A percentile compares a stretch with the other conserved stretches of the same genome.
phyloP scores from a whole-genome alignment of 2,888 invertebrate species.

The Didymodactylos carnosus region DNA sequence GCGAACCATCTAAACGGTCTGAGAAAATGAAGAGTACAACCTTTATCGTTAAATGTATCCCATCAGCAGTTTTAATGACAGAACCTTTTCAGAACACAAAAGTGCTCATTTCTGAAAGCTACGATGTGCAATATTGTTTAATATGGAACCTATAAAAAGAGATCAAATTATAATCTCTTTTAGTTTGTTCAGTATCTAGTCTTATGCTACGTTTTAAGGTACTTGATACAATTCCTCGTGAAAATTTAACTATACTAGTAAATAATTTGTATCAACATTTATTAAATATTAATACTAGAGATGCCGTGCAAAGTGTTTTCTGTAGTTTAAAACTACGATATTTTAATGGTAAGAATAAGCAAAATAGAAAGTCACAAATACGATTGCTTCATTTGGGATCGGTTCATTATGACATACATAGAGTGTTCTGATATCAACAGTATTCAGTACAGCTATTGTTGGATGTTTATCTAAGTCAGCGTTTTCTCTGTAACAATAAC shows the following conservation, averaged over 20 bases:
- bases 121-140: no score
- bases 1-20: no score
- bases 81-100: no score
- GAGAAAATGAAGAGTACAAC: no score
- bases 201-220: conserved; percentile 77
- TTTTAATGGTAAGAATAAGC: conserved; percentile 53
- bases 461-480: conserved; percentile 89
- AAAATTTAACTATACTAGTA: conserved; percentile 78
- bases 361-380: background rate
- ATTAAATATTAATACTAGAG: conserved; percentile 98
- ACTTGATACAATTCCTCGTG: conserved; percentile 90
- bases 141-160: background rate
- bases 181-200: conserved; percentile 42
- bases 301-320: conserved; percentile 98
- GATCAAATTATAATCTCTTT: background rate
- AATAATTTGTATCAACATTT: conserved; percentile 88
- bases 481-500: conserved; percentile 98
- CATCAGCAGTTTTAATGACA: no score
- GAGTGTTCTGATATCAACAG: conserved; percentile 93
- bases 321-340: conserved; percentile 90
- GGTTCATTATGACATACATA: conserved; percentile 24
- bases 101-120: no score
- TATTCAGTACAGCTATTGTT: conserved; percentile 75
- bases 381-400: background rate
- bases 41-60: no score